Percentiles rank a stretch among this genome's conserved stretches.
Evolutionary conservation across 2,888 invertebrate genomes (phyloP).

Genomic region (Nyleta sp.): DNA sequence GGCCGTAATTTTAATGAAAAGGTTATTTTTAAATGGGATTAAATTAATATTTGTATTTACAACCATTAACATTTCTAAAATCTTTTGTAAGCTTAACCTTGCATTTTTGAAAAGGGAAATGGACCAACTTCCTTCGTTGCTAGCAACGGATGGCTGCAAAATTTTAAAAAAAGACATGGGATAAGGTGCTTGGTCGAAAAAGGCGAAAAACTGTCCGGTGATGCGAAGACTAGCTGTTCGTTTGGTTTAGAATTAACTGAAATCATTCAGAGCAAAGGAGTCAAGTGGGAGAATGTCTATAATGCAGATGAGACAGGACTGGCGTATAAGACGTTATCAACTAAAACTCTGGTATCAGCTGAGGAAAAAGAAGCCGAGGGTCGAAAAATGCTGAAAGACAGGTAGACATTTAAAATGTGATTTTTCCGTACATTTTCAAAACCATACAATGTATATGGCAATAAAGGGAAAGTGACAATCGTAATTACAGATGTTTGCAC

Average conservation of each 20-base stretch:
- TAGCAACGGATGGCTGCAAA: neutral
- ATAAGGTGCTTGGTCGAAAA: conserved; percentile 3
- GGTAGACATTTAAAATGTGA: conserved; percentile 5
- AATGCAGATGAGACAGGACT: conserved; percentile 3
- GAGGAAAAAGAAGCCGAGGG: conserved; percentile 10
- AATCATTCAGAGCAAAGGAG: neutral
- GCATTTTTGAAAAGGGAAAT: no score
- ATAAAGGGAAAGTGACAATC: no score
- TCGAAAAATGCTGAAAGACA: conserved; percentile 60
- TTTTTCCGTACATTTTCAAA: neutral
- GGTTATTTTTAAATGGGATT: no score
- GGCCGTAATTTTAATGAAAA: no score
- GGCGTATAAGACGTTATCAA: conserved; percentile 1
- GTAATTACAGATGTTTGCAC: no score
- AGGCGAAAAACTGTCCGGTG: conserved; percentile 13
- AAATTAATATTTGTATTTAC: no score
- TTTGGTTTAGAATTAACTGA: neutral
- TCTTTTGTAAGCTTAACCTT: no score
- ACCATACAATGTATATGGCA: neutral
- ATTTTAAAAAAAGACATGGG: conserved; percentile 22
- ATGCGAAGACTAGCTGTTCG: neutral
- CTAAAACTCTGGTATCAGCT: neutral
- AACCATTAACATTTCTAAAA: no score
- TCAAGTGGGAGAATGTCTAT: conserved; percentile 6
- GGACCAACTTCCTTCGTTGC: no score